phyloP scores from a whole-genome alignment of 2,113 vertebrate genomes.

The Erythrolamprus reginae region DNA sequence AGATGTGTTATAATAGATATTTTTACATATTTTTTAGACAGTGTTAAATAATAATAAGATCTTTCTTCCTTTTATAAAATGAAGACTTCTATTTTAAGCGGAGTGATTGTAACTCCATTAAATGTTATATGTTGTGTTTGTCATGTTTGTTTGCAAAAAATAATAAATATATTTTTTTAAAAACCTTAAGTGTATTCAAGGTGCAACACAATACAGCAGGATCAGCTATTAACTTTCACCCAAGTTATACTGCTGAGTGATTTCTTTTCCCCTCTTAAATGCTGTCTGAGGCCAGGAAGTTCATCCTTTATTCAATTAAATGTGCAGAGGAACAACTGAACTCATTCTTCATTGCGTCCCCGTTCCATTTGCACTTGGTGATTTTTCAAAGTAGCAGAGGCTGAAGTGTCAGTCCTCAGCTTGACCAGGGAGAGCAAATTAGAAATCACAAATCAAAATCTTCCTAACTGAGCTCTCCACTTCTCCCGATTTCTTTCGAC shows the following conservation, averaged over 20 bases:
- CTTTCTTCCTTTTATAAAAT: too few relatives aligned
- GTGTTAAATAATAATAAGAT: too few relatives aligned
- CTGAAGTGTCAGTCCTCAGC: background rate
- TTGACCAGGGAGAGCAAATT: background rate
- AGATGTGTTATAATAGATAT: too few relatives aligned
- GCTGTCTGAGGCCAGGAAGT: background rate
- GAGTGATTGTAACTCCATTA: too few relatives aligned
- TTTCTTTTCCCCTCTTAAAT: background rate
- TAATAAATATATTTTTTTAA: too few relatives aligned
- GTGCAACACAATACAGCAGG: background rate
- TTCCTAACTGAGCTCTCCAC: accelerated
- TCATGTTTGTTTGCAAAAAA: too few relatives aligned
- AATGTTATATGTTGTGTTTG: too few relatives aligned
- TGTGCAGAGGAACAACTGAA: background rate
- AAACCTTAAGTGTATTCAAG: background rate
- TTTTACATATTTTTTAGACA: too few relatives aligned
- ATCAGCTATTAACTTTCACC: constrained; percentile 7
- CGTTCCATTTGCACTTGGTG: background rate
- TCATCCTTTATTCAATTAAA: accelerated
- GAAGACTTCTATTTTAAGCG: too few relatives aligned
- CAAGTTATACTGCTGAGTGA: accelerated
- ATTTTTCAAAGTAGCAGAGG: background rate
- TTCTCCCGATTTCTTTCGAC: background rate
- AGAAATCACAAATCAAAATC: accelerated
- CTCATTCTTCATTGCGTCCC: background rate